phyloP scores from a whole-genome alignment of 53 echinoderm and acorn worm species.

The Mesocentrotus franciscanus region DNA sequence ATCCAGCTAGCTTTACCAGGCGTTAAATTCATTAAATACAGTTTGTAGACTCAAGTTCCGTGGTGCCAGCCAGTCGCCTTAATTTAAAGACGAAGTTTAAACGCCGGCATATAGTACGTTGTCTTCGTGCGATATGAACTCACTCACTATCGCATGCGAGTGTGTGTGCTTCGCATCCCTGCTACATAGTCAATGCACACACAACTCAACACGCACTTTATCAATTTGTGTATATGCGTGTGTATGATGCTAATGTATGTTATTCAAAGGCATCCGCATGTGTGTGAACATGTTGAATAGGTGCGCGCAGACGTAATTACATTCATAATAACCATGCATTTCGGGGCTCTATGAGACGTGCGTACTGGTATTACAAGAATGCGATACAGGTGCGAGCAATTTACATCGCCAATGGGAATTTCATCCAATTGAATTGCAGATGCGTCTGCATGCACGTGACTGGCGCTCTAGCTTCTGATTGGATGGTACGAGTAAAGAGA shows the following conservation, averaged over 20 bases:
- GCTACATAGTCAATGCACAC: not conserved
- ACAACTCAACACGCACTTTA: not conserved
- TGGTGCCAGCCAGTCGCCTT: not conserved
- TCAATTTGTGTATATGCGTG: not conserved
- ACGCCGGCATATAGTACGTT: not conserved
- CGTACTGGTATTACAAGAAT: not conserved
- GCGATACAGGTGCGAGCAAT: conserved; percentile 1
- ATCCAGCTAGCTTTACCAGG: not conserved
- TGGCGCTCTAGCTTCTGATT: not conserved
- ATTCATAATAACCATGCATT: not conserved
- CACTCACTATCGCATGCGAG: not conserved
- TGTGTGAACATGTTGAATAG: not conserved
- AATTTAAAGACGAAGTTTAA: not conserved
- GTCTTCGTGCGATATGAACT: not conserved
- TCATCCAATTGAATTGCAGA: not conserved
- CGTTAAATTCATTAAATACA: conserved; percentile 1
- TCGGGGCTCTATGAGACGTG: not conserved
- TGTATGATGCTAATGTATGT: not conserved
- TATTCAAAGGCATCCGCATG: not conserved
- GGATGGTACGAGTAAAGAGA: not conserved
- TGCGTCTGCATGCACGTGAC: not conserved
- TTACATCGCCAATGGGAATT: not conserved
- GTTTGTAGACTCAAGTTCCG: not conserved
- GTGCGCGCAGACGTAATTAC: conserved; percentile 14
- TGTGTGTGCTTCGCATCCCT: not conserved